Evolutionary conservation across 2,888 invertebrate genomes (phyloP).

Genomic region (Drosophila anomalata): DNA sequence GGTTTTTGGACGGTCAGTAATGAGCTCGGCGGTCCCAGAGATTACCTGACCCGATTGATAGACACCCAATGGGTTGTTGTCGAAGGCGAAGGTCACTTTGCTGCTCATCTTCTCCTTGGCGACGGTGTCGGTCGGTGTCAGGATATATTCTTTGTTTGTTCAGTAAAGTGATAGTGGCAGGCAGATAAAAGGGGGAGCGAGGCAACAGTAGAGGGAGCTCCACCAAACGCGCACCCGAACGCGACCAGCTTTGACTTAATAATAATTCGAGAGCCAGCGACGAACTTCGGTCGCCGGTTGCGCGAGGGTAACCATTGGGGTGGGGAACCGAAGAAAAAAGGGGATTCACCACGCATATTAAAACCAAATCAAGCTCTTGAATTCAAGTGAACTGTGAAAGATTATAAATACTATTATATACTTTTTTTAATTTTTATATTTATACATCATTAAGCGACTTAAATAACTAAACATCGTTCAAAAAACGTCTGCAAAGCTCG

Average conservation of each 20-base stretch:
- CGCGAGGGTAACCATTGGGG: neutral
- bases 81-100: constrained; percentile 81
- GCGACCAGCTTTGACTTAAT: constrained; percentile 55
- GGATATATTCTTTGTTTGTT: constrained; percentile 41
- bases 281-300: neutral
- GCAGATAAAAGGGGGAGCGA: neutral
- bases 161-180: constrained; percentile 28
- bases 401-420: too few relatives aligned
- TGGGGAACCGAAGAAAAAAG: neutral
- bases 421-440: too few relatives aligned
- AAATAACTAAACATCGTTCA: neutral
- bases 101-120: constrained; percentile 76
- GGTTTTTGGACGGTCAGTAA: constrained; percentile 82
- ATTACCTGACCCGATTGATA: constrained; percentile 83
- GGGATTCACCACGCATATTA: constrained; percentile 14
- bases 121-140: constrained; percentile 41
- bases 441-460: neutral
- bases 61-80: constrained; percentile 80
- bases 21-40: constrained; percentile 81
- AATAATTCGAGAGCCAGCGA: constrained; percentile 37
- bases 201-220: constrained; percentile 15
- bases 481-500: too few relatives aligned
- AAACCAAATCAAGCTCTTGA: too few relatives aligned
- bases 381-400: too few relatives aligned
- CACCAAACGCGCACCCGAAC: constrained; percentile 39